Percentiles rank a stretch among this genome's conserved stretches.
Conservation (phyloP, 2,797 vertebrate species). For the Aulostomus chinensis region DNA sequence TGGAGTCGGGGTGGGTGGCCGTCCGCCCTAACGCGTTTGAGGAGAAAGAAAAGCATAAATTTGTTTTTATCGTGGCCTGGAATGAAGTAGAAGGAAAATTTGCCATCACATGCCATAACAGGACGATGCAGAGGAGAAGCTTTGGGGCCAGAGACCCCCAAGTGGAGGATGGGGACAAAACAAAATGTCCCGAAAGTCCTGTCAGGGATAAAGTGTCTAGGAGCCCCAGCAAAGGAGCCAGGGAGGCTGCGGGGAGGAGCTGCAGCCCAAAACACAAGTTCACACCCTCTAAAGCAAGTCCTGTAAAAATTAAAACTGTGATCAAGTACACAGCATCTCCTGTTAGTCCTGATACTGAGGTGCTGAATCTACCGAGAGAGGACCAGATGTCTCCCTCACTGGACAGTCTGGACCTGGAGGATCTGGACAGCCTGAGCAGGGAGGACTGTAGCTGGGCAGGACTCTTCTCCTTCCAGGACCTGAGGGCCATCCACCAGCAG, state of each 20-base stretch:
- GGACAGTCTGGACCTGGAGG: constrained; percentile 62
- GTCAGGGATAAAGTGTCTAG: constrained; percentile 43
- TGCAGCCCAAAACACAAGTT: constrained; percentile 21
- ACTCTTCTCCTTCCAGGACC: constrained; percentile 94
- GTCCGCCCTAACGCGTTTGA: constrained; percentile 93
- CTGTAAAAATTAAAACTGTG: constrained; percentile 36
- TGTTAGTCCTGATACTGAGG: constrained; percentile 40
- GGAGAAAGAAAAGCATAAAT: constrained; percentile 91
- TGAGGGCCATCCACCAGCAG: constrained; percentile 89
- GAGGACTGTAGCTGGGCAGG: constrained; percentile 97
- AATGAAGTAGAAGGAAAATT: constrained; percentile 96
- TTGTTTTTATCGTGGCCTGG: constrained; percentile 95
- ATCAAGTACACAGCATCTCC: constrained; percentile 13
- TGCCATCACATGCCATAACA: constrained; percentile 93
- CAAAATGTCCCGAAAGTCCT: constrained; percentile 70
- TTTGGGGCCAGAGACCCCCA: constrained; percentile 77
- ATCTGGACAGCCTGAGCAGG: constrained; percentile 58
- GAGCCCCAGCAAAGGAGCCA: constrained; percentile 42
- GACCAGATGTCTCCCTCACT: constrained; percentile 32
- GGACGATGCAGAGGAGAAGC: constrained; percentile 90
- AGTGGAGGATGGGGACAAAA: constrained; percentile 56
- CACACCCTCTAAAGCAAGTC: constrained; percentile 26
- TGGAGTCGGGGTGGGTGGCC: constrained; percentile 96
- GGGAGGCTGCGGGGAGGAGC: constrained; percentile 31
- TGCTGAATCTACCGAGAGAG: constrained; percentile 21